These are phyloP conservation scores for Argya squamiceps DNA, from an alignment of 2,797 vertebrate species.

Conservation along the genomic window DNA sequence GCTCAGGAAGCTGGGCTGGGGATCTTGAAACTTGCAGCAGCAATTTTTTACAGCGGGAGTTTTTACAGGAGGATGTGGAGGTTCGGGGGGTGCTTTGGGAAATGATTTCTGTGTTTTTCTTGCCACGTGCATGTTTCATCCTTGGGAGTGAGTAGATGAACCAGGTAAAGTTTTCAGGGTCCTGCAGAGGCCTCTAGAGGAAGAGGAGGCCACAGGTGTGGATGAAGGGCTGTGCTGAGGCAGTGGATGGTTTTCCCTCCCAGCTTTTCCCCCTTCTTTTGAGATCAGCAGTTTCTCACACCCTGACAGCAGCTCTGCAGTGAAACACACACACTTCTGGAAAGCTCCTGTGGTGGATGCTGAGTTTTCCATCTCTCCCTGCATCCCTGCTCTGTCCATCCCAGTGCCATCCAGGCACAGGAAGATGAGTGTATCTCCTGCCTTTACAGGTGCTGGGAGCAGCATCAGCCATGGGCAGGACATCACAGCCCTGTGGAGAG, in stretches of 20 bases:
- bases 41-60: not conserved
- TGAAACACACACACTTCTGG: not conserved
- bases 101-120: not conserved
- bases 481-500: accelerated
- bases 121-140: accelerated
- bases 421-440: not conserved
- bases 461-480: not conserved
- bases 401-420: accelerated
- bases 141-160: accelerated
- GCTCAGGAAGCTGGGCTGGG: not conserved
- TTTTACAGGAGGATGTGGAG: not conserved
- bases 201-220: accelerated
- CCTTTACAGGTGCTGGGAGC: not conserved
- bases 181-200: not conserved
- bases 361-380: not conserved
- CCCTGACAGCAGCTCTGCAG: not conserved
- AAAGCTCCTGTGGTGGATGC: not conserved
- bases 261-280: not conserved
- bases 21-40: not conserved
- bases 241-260: not conserved
- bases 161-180: not conserved
- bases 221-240: not conserved
- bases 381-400: not conserved
- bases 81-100: accelerated
- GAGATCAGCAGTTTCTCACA: not conserved